Base-by-base conservation (phyloP, 2,797 vertebrate species). In the Pipistrellus nathusii region DNA sequence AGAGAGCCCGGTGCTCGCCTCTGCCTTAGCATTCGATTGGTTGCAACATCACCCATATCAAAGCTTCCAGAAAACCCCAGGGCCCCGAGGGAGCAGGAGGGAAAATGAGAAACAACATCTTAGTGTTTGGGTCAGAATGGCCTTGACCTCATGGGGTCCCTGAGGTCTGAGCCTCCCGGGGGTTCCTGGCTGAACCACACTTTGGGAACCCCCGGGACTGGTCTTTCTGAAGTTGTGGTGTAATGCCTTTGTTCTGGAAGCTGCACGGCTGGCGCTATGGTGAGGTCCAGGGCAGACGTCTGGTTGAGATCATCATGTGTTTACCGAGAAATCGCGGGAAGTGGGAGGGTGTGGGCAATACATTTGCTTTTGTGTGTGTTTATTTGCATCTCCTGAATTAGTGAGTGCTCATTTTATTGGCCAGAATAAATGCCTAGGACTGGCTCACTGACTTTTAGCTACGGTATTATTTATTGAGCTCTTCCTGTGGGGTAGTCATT, bases 181-280 rank as follows among this genome's bases (percentile, higher is more conserved):
- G 46, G 12, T 57, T 27, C 57, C 76, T 23, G 46, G 46, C 15
- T 27, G 27, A 20, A 20, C 30, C 83, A 7, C 15, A 6, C 17
- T 69, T 21, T 2, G 75, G 68, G 75, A 44, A 8, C 76, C 32
- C 9, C 0, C 0, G 0, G n/a, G 5, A 2, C 0, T 41, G 41
- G 30, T 32, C 14, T 41, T 32, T n/a, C 66, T 82, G 69, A 8
- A 11, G 38, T 5, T 17, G 23, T 21, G 46, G 23, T 1, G 2
- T 6, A 1, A 35, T 9, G 17, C 13, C 23, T 64, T 8, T 9
- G 1, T 69, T 27, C 90, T 6, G 8, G 44, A 8, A 51, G 13
- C 53, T 14, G 9, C 69, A 51, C 13, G 0, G 20, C 59, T 13
- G 17, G 51, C 15, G 57, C 25, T 23, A 1, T 9, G 7, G 3